Percentiles rank a stretch among this genome's conserved stretches.
These are phyloP conservation scores for Muscidifurax raptorellus DNA, from an alignment of 1,140 invertebrate species.

Conservation along the genomic window DNA sequence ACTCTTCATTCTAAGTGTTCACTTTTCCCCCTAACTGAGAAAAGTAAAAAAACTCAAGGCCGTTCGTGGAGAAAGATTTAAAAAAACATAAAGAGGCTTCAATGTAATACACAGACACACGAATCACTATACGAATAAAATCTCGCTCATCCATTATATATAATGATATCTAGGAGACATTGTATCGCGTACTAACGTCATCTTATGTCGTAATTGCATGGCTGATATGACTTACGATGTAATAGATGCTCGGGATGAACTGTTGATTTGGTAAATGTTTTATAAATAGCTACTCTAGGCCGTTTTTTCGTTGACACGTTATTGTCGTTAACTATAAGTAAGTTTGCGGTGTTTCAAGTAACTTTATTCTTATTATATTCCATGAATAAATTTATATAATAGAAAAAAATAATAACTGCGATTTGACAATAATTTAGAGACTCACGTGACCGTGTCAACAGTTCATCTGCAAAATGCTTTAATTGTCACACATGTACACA, in stretches of 20 bases:
- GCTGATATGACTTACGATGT: slow-evolving; percentile 35
- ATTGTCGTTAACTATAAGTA: slow-evolving; percentile 1
- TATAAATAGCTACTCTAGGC: background rate
- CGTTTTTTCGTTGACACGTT: background rate
- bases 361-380: background rate
- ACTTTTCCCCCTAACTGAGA: slow-evolving; percentile 57
- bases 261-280: slow-evolving; percentile 20
- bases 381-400: background rate
- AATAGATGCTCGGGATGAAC: slow-evolving; percentile 34
- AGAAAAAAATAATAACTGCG: background rate
- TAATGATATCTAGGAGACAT: slow-evolving; percentile 36
- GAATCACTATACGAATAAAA: slow-evolving; percentile 45
- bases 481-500: background rate
- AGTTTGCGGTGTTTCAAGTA: background rate
- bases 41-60: slow-evolving; percentile 42
- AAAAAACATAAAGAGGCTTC: slow-evolving; percentile 13
- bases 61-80: slow-evolving; percentile 16
- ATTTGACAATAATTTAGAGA: slow-evolving; percentile 2
- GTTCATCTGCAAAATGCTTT: slow-evolving; percentile 24
- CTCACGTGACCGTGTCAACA: background rate
- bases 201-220: slow-evolving; percentile 25
- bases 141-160: slow-evolving; percentile 6
- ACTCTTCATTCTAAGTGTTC: slow-evolving; percentile 70
- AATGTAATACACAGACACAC: slow-evolving; percentile 54
- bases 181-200: slow-evolving; percentile 8